Conservation (phyloP, 2,888 invertebrate species). For the Nemurella pictetii region DNA sequence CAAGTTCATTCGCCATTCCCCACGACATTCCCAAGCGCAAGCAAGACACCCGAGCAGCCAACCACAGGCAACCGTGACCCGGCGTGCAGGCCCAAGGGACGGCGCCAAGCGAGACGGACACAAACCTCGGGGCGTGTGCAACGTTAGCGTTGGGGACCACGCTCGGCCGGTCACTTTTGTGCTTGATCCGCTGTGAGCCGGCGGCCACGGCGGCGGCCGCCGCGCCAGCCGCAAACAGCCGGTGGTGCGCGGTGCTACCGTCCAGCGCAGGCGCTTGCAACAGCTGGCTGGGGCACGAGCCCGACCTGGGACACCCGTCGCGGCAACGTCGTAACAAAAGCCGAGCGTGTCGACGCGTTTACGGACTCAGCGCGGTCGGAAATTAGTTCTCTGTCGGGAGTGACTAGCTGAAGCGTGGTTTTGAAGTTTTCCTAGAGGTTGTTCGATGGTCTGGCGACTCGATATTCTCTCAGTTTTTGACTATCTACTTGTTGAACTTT, state of each 20-base stretch:
- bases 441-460: too few relatives aligned
- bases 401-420: too few relatives aligned
- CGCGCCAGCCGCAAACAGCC: slow-evolving; percentile 43
- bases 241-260: slow-evolving; percentile 45
- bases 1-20: too few relatives aligned
- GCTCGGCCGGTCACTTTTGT: slow-evolving; percentile 62
- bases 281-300: slow-evolving; percentile 89
- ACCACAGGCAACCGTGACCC: background rate
- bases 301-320: slow-evolving; percentile 66
- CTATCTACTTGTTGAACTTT: too few relatives aligned
- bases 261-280: slow-evolving; percentile 70
- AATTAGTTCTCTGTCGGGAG: too few relatives aligned
- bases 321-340: too few relatives aligned
- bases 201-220: slow-evolving; percentile 36
- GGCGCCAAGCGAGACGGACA: slow-evolving; percentile 42
- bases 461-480: too few relatives aligned
- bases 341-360: background rate
- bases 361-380: background rate
- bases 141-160: slow-evolving; percentile 49
- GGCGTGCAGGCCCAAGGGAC: background rate
- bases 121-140: slow-evolving; percentile 55
- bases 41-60: too few relatives aligned
- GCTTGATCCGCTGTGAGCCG: slow-evolving; percentile 64
- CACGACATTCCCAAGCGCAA: too few relatives aligned
- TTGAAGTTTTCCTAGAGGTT: too few relatives aligned